Conservation (phyloP, 2,888 invertebrate genomes). For the Trypoxylon attenuatum region DNA sequence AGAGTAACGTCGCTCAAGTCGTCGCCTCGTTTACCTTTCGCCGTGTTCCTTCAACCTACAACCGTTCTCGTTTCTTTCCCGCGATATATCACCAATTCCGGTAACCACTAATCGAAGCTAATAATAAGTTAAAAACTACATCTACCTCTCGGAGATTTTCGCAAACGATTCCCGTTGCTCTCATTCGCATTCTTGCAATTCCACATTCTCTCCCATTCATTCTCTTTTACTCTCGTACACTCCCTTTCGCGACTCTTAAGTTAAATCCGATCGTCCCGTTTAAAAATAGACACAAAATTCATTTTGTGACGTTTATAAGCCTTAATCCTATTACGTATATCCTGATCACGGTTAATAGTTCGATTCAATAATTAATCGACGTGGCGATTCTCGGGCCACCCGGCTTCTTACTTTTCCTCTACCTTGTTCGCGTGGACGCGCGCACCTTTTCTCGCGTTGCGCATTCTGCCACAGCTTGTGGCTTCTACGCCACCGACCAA, state of each 20-base stretch:
- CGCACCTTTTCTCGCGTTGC: conserved; percentile 13
- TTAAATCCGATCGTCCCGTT: conserved; percentile 60
- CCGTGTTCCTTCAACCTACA: no score
- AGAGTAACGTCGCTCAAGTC: conserved; percentile 8
- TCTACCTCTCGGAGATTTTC: conserved; percentile 40
- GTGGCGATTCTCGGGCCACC: conserved; percentile 9
- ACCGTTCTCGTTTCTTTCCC: no score
- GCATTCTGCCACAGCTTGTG: conserved; percentile 10
- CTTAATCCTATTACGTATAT: conserved; percentile 74
- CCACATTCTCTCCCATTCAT: conserved; percentile 9
- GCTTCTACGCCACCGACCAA: conserved; percentile 24
- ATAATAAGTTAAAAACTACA: conserved; percentile 63
- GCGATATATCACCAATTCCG: conserved; percentile 17
- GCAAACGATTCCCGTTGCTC: conserved; percentile 23
- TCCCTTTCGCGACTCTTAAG: conserved; percentile 41
- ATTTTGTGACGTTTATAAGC: conserved; percentile 56
- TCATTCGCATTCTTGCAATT: conserved; percentile 7
- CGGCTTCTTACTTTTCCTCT: neutral
- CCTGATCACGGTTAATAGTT: conserved; percentile 70
- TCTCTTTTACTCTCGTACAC: conserved; percentile 6
- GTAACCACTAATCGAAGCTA: conserved; percentile 47
- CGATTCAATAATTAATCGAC: conserved; percentile 37
- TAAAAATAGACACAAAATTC: conserved; percentile 73
- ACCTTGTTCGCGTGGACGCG: no score
- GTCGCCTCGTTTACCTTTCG: no score